Conservation (phyloP, 2,113 vertebrate species). For the Hemiprocne comata region DNA sequence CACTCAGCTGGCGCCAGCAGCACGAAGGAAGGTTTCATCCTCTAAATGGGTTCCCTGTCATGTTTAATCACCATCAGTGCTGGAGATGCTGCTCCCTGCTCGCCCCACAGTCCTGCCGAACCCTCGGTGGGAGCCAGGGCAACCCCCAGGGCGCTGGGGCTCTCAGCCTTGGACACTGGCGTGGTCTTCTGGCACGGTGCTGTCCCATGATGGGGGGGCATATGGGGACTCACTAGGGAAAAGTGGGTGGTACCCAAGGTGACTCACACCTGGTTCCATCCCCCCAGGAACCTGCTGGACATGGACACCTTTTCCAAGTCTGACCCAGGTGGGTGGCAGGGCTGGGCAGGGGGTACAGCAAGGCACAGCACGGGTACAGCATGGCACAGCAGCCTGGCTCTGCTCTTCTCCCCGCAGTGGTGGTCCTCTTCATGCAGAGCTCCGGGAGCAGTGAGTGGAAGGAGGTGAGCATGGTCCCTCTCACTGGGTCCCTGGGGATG, state of each 20-base stretch:
- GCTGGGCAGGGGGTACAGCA: background rate
- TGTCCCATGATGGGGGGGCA: background rate
- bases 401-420: slow-evolving; percentile 75
- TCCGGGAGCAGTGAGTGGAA: slow-evolving; percentile 86
- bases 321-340: slow-evolving; percentile 84
- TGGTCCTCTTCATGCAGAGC: slow-evolving; percentile 82
- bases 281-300: slow-evolving; percentile 88
- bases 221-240: background rate
- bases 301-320: slow-evolving; percentile 97
- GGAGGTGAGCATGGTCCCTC: slow-evolving; percentile 76
- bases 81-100: background rate
- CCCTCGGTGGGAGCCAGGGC: background rate
- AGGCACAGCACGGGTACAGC: rapidly evolving
- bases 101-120: background rate
- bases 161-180: background rate
- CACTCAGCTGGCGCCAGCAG: background rate
- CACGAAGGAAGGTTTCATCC: background rate
- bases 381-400: background rate
- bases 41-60: slow-evolving; percentile 64
- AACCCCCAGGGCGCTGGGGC: rapidly evolving
- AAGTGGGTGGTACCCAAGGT: background rate
- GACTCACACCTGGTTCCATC: background rate
- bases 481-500: rapidly evolving
- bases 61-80: slow-evolving; percentile 41
- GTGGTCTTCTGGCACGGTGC: background rate